These are phyloP conservation scores for Hipparchia sbordonii DNA, from an alignment of 2,888 invertebrate species.

Conservation along the genomic window DNA sequence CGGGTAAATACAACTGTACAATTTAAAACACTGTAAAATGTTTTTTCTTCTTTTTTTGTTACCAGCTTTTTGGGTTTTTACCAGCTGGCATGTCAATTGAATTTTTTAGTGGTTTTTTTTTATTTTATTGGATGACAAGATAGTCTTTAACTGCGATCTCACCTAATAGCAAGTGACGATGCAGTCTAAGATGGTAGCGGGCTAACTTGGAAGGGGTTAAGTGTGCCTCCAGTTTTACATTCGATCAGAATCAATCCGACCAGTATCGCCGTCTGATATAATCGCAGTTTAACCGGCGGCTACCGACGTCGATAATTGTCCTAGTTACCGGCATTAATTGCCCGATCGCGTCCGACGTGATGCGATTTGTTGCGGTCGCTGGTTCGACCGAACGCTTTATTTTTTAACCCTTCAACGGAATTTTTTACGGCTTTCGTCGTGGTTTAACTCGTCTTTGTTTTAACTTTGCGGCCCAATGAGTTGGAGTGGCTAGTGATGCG, in stretches of 20 bases:
- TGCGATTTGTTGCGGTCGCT: constrained; percentile 29
- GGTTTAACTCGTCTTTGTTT: background rate
- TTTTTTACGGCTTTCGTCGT: constrained; percentile 9
- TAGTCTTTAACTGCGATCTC: too few relatives aligned
- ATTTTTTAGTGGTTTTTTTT: too few relatives aligned
- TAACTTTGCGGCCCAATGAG: constrained; percentile 1
- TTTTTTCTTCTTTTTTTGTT: too few relatives aligned
- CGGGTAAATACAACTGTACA: too few relatives aligned
- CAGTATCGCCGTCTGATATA: constrained; percentile 36
- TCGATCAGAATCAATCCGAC: constrained; percentile 27
- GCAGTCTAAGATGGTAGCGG: too few relatives aligned
- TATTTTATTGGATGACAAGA: too few relatives aligned
- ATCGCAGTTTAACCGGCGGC: constrained; percentile 41
- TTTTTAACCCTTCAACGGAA: constrained; percentile 6
- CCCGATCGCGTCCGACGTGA: constrained; percentile 26
- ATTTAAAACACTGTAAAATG: too few relatives aligned
- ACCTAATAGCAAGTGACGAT: too few relatives aligned
- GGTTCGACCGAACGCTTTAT: constrained; percentile 20
- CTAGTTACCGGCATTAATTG: constrained; percentile 35
- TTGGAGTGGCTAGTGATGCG: constrained; percentile 1
- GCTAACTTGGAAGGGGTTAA: background rate
- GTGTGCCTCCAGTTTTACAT: constrained; percentile 8
- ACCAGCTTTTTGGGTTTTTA: too few relatives aligned
- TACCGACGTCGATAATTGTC: constrained; percentile 35
- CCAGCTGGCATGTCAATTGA: too few relatives aligned